phyloP scores from a whole-genome alignment of 2,888 invertebrate species.

The Nemotelus nigrinus region DNA sequence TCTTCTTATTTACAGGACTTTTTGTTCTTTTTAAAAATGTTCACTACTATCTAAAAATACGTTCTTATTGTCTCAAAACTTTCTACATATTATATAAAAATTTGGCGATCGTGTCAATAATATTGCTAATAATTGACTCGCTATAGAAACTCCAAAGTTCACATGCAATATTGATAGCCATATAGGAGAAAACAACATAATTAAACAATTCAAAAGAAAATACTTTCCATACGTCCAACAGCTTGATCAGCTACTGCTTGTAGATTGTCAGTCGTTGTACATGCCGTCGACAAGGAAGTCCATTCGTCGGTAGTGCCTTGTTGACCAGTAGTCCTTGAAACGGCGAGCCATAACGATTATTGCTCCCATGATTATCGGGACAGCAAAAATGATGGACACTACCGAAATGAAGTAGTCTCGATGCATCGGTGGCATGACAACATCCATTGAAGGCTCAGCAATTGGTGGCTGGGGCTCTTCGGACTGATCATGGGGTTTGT shows the following conservation, averaged over 20 bases:
- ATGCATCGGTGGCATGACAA: slow-evolving; percentile 57
- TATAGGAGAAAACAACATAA: neutral
- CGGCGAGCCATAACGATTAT: slow-evolving; percentile 74
- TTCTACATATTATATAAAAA: slow-evolving; percentile 15
- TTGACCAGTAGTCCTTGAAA: slow-evolving; percentile 85
- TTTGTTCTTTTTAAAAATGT: neutral
- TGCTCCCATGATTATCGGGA: slow-evolving; percentile 74
- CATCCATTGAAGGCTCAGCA: slow-evolving; percentile 58
- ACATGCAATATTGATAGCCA: slow-evolving; percentile 4
- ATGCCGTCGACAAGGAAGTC: slow-evolving; percentile 89
- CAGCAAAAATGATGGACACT: slow-evolving; percentile 76
- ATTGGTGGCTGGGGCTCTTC: slow-evolving; percentile 54
- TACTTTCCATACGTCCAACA: neutral
- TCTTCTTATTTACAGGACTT: too few species aligned
- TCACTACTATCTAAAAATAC: neutral
- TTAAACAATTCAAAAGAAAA: neutral
- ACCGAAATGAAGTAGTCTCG: slow-evolving; percentile 79
- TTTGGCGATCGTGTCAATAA: slow-evolving; percentile 20
- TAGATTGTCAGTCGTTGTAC: slow-evolving; percentile 77
- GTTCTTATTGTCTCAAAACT: slow-evolving; percentile 1
- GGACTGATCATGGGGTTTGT: slow-evolving; percentile 23
- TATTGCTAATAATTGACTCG: slow-evolving; percentile 23
- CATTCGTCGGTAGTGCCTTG: slow-evolving; percentile 87
- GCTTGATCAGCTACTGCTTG: slow-evolving; percentile 8
- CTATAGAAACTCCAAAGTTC: neutral